phyloP scores from a whole-genome alignment of 2,797 vertebrate species.

The Melanitta fusca region DNA sequence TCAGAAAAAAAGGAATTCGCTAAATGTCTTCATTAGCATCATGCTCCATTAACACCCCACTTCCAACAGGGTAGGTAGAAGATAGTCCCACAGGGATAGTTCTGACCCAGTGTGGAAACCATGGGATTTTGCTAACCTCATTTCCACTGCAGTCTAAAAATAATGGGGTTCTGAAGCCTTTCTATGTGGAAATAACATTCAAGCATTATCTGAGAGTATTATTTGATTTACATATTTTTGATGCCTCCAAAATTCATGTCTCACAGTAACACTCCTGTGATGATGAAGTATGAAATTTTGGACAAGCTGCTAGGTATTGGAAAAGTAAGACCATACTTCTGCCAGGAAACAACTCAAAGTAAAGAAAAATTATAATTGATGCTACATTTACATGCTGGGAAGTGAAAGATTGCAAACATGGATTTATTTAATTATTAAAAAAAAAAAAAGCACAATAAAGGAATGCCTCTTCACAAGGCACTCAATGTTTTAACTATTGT shows the following conservation, averaged over 20 bases:
- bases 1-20: background rate
- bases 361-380: background rate
- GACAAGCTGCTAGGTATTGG: background rate
- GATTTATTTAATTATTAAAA: background rate
- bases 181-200: background rate
- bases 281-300: background rate
- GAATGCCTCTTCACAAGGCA: background rate
- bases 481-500: background rate
- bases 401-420: background rate
- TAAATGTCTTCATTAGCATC: background rate
- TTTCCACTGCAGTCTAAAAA: background rate
- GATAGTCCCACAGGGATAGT: background rate
- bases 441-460: background rate
- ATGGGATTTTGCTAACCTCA: background rate
- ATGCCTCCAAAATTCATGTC: background rate
- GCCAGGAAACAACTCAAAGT: background rate
- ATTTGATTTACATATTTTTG: background rate
- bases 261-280: background rate
- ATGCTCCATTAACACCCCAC: rapidly evolving
- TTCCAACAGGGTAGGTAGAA: background rate
- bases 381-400: background rate
- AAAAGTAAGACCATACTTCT: background rate
- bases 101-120: background rate
- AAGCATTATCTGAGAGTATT: background rate
- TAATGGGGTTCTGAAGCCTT: background rate